A percentile compares a stretch with the other conserved stretches of the same genome.
These are phyloP conservation scores for Leptatherina wallacei DNA, from an alignment of 2,797 vertebrate genomes.

Conservation along the genomic window DNA sequence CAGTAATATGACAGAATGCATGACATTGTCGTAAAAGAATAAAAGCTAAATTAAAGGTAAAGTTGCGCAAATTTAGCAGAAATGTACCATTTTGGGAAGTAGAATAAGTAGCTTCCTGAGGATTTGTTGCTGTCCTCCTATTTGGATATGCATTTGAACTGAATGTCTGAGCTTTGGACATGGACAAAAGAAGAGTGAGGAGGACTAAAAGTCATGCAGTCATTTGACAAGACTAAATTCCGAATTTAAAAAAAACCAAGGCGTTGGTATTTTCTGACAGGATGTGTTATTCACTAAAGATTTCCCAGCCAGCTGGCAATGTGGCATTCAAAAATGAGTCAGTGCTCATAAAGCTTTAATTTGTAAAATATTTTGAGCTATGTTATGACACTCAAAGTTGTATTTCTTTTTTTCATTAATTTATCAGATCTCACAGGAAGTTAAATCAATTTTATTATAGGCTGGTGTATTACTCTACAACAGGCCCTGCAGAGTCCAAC, in stretches of 20 bases:
- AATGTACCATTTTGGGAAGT: neutral
- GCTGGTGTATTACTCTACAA: neutral
- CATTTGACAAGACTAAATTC: neutral
- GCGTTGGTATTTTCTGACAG: constrained; percentile 5
- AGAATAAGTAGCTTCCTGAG: neutral
- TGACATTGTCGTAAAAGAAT: neutral
- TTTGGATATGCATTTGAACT: neutral
- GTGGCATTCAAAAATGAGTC: neutral
- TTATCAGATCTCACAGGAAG: neutral
- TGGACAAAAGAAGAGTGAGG: neutral
- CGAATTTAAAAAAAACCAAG: neutral
- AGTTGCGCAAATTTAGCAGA: neutral
- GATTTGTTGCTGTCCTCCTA: neutral
- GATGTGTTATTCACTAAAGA: constrained; percentile 5
- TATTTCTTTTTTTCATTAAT: neutral
- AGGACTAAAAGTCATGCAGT: neutral
- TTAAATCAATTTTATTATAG: neutral
- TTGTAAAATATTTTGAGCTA: neutral
- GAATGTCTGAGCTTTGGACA: neutral
- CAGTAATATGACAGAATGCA: neutral
- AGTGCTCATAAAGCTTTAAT: neutral
- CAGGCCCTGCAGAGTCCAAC: neutral
- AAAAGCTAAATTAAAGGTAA: neutral
- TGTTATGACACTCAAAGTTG: neutral
- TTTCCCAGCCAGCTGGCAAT: constrained; percentile 9